phyloP scores from a whole-genome alignment of 2,888 invertebrate species.

The Morinoia aosen region DNA sequence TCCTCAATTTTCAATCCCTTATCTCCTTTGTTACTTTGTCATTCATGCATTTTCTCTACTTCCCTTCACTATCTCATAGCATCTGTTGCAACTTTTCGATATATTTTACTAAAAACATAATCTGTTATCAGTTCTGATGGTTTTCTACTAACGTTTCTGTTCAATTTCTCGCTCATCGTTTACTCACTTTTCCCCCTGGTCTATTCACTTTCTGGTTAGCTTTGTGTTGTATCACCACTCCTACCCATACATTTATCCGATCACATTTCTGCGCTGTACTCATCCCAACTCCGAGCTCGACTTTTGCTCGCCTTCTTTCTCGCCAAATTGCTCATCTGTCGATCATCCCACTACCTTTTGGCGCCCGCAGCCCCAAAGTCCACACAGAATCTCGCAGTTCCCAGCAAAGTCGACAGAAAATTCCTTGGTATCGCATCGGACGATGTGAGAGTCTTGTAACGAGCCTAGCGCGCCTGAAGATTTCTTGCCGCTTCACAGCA shows the following conservation, averaged over 20 bases:
- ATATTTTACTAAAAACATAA: too few species aligned
- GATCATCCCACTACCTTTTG: not conserved
- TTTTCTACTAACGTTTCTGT: too few species aligned
- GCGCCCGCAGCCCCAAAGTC: not conserved
- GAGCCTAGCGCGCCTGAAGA: not conserved
- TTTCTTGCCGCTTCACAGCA: not conserved
- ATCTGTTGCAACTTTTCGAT: too few species aligned
- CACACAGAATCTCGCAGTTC: not conserved
- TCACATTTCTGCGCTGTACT: not conserved
- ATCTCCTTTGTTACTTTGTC: too few species aligned
- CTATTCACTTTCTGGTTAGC: not conserved
- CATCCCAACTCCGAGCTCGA: not conserved
- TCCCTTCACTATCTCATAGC: too few species aligned
- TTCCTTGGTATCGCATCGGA: not conserved
- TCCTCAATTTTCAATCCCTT: too few species aligned
- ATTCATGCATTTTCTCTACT: too few species aligned
- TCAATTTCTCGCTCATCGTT: not conserved
- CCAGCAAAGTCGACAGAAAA: not conserved
- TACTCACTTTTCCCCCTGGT: not conserved
- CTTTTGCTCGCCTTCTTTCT: not conserved
- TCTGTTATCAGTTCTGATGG: too few species aligned
- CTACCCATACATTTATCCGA: not conserved
- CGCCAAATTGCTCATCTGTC: not conserved
- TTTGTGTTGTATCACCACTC: not conserved
- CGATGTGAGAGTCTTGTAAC: not conserved